Conservation (phyloP, 2,888 invertebrate species). For the Leuctra nigra region DNA sequence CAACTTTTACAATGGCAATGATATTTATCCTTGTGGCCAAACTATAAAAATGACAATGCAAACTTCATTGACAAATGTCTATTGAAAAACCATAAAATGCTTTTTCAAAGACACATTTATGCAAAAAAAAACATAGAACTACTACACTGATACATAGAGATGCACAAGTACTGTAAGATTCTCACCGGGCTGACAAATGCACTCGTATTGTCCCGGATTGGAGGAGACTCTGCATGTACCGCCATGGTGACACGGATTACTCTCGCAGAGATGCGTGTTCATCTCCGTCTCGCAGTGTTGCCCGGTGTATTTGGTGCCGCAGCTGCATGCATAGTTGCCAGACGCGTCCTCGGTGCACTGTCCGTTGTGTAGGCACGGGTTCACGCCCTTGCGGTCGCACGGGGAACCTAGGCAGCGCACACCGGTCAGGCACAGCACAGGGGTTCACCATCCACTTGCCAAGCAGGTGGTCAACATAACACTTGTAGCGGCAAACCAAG, state of each 20-base stretch:
- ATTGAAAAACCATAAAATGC: too few species aligned
- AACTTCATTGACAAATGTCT: too few species aligned
- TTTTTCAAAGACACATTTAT: too few species aligned
- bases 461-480: too few species aligned
- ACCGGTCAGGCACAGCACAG: not conserved
- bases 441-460: too few species aligned
- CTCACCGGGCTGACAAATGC: conserved; percentile 52
- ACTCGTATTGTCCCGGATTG: conserved; percentile 44
- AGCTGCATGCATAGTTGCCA: conserved; percentile 66
- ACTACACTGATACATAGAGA: too few species aligned
- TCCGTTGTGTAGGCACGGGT: conserved; percentile 63
- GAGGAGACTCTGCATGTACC: conserved; percentile 61
- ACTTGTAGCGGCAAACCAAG: too few species aligned
- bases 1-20: too few species aligned
- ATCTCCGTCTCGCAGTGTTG: conserved; percentile 64
- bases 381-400: conserved; percentile 28
- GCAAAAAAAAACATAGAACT: too few species aligned
- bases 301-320: conserved; percentile 61
- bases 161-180: too few species aligned
- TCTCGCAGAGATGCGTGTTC: conserved; percentile 56
- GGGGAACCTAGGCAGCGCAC: conserved; percentile 30
- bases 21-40: too few species aligned
- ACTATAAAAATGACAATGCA: too few species aligned
- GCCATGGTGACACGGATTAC: conserved; percentile 72
- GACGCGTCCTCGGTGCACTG: conserved; percentile 60